Conservation (phyloP, 1,140 invertebrate genomes). For the Heliothis virescens region DNA sequence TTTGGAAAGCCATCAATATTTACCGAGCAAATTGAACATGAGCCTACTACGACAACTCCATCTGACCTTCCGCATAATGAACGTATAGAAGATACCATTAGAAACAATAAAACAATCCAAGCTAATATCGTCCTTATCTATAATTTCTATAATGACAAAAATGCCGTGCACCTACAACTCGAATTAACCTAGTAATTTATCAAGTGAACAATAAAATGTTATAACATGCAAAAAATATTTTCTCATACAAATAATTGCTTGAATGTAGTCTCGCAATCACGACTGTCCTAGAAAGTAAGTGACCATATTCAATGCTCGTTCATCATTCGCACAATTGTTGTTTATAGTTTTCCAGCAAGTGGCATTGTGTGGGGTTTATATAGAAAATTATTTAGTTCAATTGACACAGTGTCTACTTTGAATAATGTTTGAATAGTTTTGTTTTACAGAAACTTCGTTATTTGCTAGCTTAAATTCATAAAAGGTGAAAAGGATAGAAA, state of each 20-base stretch:
- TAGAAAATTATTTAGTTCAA: constrained; percentile 10
- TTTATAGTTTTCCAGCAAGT: constrained; percentile 35
- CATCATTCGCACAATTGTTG: constrained; percentile 50
- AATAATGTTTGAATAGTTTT: constrained; percentile 13
- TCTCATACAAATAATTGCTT: constrained; percentile 56
- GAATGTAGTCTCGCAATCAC: constrained; percentile 48
- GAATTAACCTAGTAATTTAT: constrained; percentile 21
- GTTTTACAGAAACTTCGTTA: neutral
- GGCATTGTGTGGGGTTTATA: neutral
- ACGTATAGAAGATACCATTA: constrained; percentile 25
- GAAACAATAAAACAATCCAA: constrained; percentile 25
- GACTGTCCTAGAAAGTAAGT: constrained; percentile 58
- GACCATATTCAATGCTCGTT: constrained; percentile 53
- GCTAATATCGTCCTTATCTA: constrained; percentile 18
- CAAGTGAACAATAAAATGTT: constrained; percentile 45
- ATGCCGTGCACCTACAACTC: neutral
- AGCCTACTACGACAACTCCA: constrained; percentile 13
- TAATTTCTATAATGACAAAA: constrained; percentile 37
- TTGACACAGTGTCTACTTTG: neutral
- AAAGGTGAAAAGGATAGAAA: neutral
- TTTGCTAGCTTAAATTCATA: neutral
- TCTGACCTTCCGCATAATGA: constrained; percentile 24
- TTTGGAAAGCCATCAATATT: constrained; percentile 14
- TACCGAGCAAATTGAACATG: constrained; percentile 34
- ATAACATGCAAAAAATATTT: constrained; percentile 42